These are phyloP conservation scores for Sciurus niger DNA, from an alignment of 2,113 vertebrate genomes.

Conservation along the genomic window DNA sequence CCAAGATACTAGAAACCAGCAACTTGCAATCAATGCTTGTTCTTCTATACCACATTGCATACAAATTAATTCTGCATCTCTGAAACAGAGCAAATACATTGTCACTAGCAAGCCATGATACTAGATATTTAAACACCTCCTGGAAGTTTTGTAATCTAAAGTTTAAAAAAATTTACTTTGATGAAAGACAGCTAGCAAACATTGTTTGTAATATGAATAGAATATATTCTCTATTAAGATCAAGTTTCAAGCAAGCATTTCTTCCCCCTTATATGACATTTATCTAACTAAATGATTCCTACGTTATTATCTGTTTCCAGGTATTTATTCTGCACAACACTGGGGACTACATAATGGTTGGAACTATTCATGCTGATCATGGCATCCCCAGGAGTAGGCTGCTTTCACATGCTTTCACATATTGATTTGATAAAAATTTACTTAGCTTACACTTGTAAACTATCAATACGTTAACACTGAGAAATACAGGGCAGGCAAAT, in stretches of 20 bases:
- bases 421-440: not conserved
- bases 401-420: not conserved
- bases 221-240: not conserved
- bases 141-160: not conserved
- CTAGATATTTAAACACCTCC: not conserved
- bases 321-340: not conserved
- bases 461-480: not conserved
- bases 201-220: not conserved
- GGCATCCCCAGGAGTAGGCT: not conserved
- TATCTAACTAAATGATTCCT: not conserved
- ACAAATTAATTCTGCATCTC: not conserved
- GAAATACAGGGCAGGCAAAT: not conserved
- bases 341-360: not conserved
- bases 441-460: not conserved
- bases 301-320: not conserved
- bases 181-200: not conserved
- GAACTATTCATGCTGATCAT: not conserved
- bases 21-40: no score
- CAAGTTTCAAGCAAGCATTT: not conserved
- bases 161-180: not conserved
- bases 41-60: not conserved
- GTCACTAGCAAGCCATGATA: not conserved
- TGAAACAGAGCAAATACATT: not conserved
- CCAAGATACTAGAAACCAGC: not conserved
- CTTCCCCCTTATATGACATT: not conserved